phyloP scores from a whole-genome alignment of 2,888 invertebrate genomes.

The Globia sparganii region DNA sequence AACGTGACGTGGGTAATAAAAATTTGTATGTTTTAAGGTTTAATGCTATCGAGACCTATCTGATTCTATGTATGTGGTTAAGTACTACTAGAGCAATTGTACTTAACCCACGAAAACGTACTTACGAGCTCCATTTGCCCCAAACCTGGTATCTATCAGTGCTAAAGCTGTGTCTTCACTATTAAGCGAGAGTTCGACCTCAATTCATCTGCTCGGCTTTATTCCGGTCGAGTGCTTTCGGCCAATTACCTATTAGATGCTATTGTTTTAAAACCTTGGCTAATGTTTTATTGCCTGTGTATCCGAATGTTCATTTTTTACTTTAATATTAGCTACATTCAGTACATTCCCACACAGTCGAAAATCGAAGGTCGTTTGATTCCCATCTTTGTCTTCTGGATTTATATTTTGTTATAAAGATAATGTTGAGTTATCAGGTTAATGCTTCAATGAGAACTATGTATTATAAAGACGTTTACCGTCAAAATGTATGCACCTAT shows the following conservation, averaged over 20 bases:
- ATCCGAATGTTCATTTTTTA: background rate
- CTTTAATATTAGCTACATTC: background rate
- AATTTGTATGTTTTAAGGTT: background rate
- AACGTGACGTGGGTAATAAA: background rate
- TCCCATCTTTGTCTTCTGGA: constrained; percentile 18
- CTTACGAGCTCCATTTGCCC: constrained; percentile 44
- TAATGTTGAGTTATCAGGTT: background rate
- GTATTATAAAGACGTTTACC: background rate
- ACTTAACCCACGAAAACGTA: constrained; percentile 44
- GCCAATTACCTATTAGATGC: constrained; percentile 38
- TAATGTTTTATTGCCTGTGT: constrained; percentile 36
- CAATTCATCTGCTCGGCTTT: constrained; percentile 28
- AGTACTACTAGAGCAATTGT: constrained; percentile 24
- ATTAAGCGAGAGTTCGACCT: constrained; percentile 41
- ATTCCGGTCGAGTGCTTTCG: constrained; percentile 23
- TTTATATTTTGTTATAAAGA: background rate
- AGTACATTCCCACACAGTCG: constrained; percentile 8
- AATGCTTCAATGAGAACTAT: background rate
- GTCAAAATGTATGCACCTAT: background rate
- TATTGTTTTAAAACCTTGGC: constrained; percentile 54
- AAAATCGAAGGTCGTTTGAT: constrained; percentile 26
- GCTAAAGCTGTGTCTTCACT: constrained; percentile 29
- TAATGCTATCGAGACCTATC: background rate
- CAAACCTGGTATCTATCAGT: constrained; percentile 29
- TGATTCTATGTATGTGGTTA: constrained; percentile 14